Percentiles rank a stretch among this genome's conserved stretches.
phyloP scores from a whole-genome alignment of 2,113 vertebrate species.

The Scomber japonicus region DNA sequence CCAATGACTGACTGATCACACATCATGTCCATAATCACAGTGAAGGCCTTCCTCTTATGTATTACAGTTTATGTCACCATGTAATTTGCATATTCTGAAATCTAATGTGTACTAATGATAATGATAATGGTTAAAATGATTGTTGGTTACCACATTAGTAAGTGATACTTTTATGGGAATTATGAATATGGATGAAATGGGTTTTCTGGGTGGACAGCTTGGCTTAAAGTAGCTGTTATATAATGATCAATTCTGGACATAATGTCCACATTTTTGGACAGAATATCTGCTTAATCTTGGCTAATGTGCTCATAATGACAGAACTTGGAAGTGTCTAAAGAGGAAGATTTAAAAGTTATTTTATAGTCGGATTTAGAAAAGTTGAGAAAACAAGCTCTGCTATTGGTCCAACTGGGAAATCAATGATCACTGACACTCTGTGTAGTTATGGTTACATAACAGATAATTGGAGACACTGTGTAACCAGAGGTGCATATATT shows the following conservation, averaged over 20 bases:
- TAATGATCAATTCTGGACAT: not conserved
- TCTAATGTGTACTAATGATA: not conserved
- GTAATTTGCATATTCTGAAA: not conserved
- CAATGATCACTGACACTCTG: not conserved
- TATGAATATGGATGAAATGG: too few species aligned
- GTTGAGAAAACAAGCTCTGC: too few species aligned
- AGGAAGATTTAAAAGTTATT: not conserved
- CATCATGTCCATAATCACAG: too few species aligned
- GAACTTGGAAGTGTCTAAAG: not conserved
- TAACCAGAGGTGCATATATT: not conserved
- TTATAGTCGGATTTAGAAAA: not conserved
- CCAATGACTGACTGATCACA: too few species aligned
- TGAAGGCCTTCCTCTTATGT: too few species aligned
- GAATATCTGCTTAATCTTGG: too few species aligned
- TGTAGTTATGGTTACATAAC: not conserved
- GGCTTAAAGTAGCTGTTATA: not conserved
- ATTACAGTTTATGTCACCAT: not conserved
- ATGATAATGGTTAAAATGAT: not conserved
- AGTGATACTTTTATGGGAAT: too few species aligned
- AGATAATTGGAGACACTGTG: not conserved
- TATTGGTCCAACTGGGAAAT: too few species aligned
- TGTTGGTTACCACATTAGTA: not conserved
- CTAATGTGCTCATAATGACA: too few species aligned
- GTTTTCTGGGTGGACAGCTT: too few species aligned
- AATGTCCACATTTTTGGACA: too few species aligned